These are phyloP conservation scores for Atta colombica DNA, from an alignment of 1,140 invertebrate genomes.

Conservation along the genomic window DNA sequence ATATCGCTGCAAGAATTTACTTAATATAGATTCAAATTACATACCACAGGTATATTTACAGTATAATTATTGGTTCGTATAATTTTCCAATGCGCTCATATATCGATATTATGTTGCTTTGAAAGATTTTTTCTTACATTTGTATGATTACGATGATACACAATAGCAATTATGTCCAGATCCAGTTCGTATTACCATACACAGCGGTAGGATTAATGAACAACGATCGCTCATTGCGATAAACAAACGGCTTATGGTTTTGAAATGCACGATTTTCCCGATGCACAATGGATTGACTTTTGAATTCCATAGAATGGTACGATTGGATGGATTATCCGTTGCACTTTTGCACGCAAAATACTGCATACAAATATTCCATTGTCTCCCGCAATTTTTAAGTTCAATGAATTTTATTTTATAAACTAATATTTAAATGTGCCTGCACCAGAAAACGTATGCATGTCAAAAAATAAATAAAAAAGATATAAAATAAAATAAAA, in stretches of 20 bases:
- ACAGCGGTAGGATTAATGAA: conserved; percentile 23
- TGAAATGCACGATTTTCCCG: conserved; percentile 32
- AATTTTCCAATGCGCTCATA: background rate
- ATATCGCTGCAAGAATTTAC: background rate
- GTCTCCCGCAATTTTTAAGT: conserved; percentile 48
- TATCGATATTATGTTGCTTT: background rate
- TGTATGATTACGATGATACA: conserved; percentile 11
- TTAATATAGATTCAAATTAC: background rate
- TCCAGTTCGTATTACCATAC: conserved; percentile 16
- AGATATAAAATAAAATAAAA: conserved; percentile 48
- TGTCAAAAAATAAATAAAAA: conserved; percentile 36
- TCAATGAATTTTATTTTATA: conserved; percentile 45
- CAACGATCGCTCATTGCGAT: conserved; percentile 39
- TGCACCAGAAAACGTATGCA: background rate
- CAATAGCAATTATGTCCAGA: conserved; percentile 34
- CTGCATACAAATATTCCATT: conserved; percentile 31
- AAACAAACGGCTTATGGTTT: conserved; percentile 37
- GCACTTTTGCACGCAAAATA: conserved; percentile 35
- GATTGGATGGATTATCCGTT: conserved; percentile 31
- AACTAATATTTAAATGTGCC: conserved; percentile 35
- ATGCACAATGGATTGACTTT: conserved; percentile 47
- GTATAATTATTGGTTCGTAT: conserved; percentile 19
- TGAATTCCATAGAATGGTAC: conserved; percentile 27
- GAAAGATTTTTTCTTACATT: conserved; percentile 1
- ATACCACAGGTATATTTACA: background rate